A percentile compares a stretch with the other conserved stretches of the same genome.
Evolutionary conservation across 2,113 vertebrate species (phyloP).

Genomic region (Butorides virescens): DNA sequence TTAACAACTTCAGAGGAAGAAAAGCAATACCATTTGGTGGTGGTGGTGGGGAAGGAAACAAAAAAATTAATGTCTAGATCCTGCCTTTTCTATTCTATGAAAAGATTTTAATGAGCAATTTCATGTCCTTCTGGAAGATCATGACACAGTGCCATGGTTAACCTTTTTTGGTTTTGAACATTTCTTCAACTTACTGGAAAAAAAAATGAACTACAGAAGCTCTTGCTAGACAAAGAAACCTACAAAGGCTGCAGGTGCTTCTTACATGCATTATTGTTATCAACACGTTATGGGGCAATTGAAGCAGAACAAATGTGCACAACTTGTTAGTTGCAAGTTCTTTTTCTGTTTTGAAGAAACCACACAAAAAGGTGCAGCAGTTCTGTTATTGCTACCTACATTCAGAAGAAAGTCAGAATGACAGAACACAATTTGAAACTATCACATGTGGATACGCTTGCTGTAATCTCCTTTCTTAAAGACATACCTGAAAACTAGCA

Average conservation of each 20-base stretch:
- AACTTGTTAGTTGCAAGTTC: background rate
- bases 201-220: background rate
- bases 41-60: too few species aligned
- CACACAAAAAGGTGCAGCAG: background rate
- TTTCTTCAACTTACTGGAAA: background rate
- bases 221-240: background rate
- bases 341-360: background rate
- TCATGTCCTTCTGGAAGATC: background rate
- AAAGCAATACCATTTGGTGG: background rate
- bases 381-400: background rate
- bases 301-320: background rate
- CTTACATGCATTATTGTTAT: background rate
- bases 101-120: background rate
- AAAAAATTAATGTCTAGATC: too few species aligned
- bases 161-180: background rate
- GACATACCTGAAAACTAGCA: background rate
- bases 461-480: background rate
- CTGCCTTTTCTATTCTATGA: background rate
- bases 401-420: background rate
- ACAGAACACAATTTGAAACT: background rate
- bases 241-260: background rate
- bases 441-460: background rate
- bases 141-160: background rate
- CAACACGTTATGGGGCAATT: background rate
- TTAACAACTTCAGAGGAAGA: background rate